Percentiles rank a stretch among this genome's conserved stretches.
Evolutionary conservation across 2,797 vertebrate genomes (phyloP).

Genomic region (Manis javanica): DNA sequence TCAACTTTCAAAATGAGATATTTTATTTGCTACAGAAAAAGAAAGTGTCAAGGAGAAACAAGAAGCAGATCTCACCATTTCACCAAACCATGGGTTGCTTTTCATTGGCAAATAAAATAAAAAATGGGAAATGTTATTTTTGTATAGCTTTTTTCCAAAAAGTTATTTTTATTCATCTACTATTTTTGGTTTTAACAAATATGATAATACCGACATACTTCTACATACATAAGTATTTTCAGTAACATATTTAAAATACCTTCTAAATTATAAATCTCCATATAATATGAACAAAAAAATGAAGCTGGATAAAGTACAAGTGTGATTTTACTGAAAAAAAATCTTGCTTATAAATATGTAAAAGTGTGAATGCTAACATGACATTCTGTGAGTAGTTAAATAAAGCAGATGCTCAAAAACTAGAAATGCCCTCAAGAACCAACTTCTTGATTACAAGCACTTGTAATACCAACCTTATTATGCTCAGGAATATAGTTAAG

Average conservation of each 20-base stretch:
- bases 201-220: background rate
- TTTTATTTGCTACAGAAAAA: background rate
- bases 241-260: background rate
- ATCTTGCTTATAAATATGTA: background rate
- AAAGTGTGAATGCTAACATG: constrained; percentile 5
- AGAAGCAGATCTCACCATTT: background rate
- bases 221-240: background rate
- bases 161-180: background rate
- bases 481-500: constrained; percentile 7
- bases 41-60: background rate
- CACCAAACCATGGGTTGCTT: background rate
- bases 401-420: constrained; percentile 55
- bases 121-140: background rate
- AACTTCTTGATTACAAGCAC: constrained; percentile 40
- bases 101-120: background rate
- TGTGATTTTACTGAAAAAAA: constrained; percentile 36
- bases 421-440: constrained; percentile 26
- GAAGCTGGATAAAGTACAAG: background rate
- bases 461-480: background rate
- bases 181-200: background rate
- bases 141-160: background rate
- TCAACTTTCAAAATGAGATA: background rate
- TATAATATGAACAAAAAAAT: background rate
- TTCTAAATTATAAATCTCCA: background rate
- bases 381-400: constrained; percentile 47